Evolutionary conservation across 2,113 vertebrate genomes (phyloP), one percentile per base, ranked within the genome.

Genomic region (Bubalus kerabau): DNA sequence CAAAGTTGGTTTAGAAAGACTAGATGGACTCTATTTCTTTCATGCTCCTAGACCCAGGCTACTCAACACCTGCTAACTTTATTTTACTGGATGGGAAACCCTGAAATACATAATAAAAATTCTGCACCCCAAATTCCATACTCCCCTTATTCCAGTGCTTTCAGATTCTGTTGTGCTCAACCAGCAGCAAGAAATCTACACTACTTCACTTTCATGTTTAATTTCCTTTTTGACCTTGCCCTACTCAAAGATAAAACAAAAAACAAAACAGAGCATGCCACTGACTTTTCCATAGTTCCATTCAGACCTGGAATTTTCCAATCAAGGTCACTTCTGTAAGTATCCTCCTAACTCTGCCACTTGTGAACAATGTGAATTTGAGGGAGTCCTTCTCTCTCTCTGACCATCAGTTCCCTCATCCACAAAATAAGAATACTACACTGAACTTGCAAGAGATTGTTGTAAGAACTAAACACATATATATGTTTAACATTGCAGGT

Each of bases 201-300:
- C 91, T 94, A 90, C 95, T 91, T 93, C 46, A 80, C 84, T 97
- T 97, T 82, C 84, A 52, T 89, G 90, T 94, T 90, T 96, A 97
- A 96, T 98, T 94, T 98, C 96, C 88, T 97, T 95, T 98, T 95
- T 95, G 9, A 3, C 76, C 74, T 98, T 94, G 95, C 90, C n/a
- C 0, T 98, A 96, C 93, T 96, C 56, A 96, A 76, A 85, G 92
- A 95, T 43, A 8, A 24, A 40, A 56, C n/a, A 54, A 67, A 64
- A 54, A 82, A 14, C 11, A 56, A 50, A 97, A 97, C 97, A 43
- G 19, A 50, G 23, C 23, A 11, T 62, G 23, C 15, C 92, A 89
- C 11, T 32, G 76, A 19, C 24, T 85, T 97, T 94, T 89, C 96
- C 40, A 10, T 83, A 97, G 95, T 94, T 98, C 87, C 84, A 36